Percentiles rank a stretch among this genome's conserved stretches.
Conservation (phyloP, 2,797 vertebrate genomes). For the Neopelma chrysocephalum region DNA sequence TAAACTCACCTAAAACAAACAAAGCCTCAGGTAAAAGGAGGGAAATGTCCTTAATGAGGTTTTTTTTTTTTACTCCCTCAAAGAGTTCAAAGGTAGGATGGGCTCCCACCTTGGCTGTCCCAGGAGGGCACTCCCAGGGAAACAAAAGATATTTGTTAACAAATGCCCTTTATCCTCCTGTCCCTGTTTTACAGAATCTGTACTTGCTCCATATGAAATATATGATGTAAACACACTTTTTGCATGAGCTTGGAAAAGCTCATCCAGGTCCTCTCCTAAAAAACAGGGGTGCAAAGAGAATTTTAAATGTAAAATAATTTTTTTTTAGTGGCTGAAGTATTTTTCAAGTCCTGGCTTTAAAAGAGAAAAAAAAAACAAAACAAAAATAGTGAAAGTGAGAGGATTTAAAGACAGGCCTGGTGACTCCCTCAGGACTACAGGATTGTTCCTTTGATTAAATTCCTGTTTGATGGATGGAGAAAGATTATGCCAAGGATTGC, state of each 20-base stretch:
- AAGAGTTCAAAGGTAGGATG: neutral
- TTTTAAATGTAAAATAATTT: neutral
- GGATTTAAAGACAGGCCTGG: neutral
- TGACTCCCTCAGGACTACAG: neutral
- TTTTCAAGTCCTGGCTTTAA: neutral
- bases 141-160: neutral
- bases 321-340: neutral
- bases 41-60: neutral
- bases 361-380: neutral
- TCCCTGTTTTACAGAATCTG: fast-evolving
- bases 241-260: neutral
- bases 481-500: neutral
- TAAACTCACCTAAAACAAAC: no score
- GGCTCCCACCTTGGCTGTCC: neutral
- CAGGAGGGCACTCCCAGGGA: neutral
- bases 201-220: neutral
- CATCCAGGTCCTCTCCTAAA: neutral
- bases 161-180: neutral
- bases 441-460: neutral
- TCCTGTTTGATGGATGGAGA: neutral
- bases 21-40: neutral
- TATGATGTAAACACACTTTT: neutral
- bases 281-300: neutral
- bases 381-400: neutral
- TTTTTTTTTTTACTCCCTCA: neutral